These are phyloP conservation scores for Matsumyia berberina DNA, from an alignment of 2,888 invertebrate genomes.

Conservation along the genomic window DNA sequence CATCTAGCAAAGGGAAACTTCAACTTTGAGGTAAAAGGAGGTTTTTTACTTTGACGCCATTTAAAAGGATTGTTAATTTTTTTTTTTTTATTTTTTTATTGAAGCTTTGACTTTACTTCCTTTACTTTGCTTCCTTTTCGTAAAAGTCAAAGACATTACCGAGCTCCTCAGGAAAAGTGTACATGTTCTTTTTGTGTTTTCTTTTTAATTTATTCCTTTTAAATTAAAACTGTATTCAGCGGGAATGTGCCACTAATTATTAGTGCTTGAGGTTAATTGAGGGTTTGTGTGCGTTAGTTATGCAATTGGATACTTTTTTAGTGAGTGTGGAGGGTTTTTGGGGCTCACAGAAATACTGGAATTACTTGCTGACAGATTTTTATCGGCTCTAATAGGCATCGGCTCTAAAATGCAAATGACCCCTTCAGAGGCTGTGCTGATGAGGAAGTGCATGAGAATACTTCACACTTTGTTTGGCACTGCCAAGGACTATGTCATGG, in stretches of 20 bases:
- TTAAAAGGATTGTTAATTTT: conserved; percentile 61
- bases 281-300: conserved; percentile 21
- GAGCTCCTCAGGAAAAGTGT: background rate
- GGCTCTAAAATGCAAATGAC: too few relatives aligned
- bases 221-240: background rate
- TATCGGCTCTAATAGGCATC: too few relatives aligned
- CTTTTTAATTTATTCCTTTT: background rate
- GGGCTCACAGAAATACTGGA: too few relatives aligned
- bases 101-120: conserved; percentile 21
- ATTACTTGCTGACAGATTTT: too few relatives aligned
- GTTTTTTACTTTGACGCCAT: conserved; percentile 61
- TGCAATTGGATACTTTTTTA: conserved; percentile 6
- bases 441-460: too few relatives aligned
- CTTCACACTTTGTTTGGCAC: too few relatives aligned
- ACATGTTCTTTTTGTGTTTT: background rate
- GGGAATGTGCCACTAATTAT: conserved; percentile 1
- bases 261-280: conserved; percentile 25
- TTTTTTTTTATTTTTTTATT: too few relatives aligned
- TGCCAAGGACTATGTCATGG: too few relatives aligned
- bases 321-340: background rate
- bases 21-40: conserved; percentile 61
- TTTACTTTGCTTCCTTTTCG: background rate
- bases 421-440: too few relatives aligned
- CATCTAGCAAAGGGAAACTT: conserved; percentile 43
- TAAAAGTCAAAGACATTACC: conserved; percentile 20